A percentile compares a stretch with the other conserved stretches of the same genome.
These are phyloP conservation scores for Holcopasites calliopsidis DNA, from an alignment of 1,140 invertebrate species.

Conservation along the genomic window DNA sequence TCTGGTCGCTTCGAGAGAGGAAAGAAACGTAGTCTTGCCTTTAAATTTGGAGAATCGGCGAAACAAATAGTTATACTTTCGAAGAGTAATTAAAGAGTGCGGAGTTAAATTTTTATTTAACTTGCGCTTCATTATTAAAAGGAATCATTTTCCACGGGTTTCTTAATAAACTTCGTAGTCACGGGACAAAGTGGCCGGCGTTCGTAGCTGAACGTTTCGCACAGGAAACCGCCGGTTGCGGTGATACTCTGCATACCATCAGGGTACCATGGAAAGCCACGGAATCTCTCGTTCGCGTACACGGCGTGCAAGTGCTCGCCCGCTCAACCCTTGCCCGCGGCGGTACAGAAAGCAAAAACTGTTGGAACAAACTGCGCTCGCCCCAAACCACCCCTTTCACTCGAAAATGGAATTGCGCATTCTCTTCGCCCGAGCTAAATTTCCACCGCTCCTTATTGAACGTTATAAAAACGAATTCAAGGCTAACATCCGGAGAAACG, in stretches of 20 bases:
- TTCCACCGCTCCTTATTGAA: neutral
- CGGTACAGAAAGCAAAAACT: neutral
- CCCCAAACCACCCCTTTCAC: neutral
- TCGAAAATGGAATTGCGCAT: neutral
- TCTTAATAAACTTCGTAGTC: slow-evolving; percentile 13
- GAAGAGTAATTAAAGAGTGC: too few relatives aligned
- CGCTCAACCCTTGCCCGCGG: neutral
- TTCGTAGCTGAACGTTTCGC: neutral
- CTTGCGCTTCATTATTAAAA: too few relatives aligned
- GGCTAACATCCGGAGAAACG: too few relatives aligned
- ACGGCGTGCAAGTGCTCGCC: neutral
- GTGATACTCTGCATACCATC: slow-evolving; percentile 20
- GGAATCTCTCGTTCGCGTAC: neutral
- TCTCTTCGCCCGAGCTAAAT: too few relatives aligned
- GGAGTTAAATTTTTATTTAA: too few relatives aligned
- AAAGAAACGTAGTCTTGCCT: neutral
- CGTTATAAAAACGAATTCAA: too few relatives aligned
- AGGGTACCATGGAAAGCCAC: slow-evolving; percentile 30
- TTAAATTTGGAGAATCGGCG: too few relatives aligned
- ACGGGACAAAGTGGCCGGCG: neutral
- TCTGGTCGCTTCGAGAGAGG: neutral
- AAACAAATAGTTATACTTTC: too few relatives aligned
- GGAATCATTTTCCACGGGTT: neutral
- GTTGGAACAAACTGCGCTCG: neutral
- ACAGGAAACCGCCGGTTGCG: slow-evolving; percentile 4